Conservation (phyloP, 92 coral and sea anemone species). For the Virgularia gustaviana region DNA sequence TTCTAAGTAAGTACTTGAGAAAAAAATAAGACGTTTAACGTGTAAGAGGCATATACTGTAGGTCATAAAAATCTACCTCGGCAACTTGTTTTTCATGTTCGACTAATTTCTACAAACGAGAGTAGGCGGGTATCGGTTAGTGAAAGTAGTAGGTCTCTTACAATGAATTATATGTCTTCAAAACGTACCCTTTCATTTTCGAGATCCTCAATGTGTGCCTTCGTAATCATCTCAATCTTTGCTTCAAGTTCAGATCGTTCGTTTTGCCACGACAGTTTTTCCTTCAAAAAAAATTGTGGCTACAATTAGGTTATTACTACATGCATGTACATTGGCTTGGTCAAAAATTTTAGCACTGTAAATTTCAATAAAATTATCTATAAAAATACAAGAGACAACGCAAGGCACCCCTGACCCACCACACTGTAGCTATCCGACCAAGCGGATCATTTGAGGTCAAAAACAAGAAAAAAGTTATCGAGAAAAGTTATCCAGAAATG, state of each 20-base stretch:
- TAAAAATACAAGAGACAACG: no score
- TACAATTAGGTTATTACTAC: not conserved
- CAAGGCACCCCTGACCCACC: no score
- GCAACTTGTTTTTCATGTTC: constrained; percentile 70
- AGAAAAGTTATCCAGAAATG: no score
- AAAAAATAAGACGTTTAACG: no score
- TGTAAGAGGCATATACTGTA: not conserved
- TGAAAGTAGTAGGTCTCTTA: no score
- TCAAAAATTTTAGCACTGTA: not conserved
- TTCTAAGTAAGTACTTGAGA: no score
- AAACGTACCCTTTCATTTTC: constrained; percentile 71
- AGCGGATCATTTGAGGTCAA: no score
- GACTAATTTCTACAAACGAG: constrained; percentile 62
- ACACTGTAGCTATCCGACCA: no score
- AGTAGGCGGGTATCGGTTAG: not conserved
- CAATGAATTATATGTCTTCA: not conserved
- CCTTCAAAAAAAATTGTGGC: constrained; percentile 1
- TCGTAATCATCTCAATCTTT: constrained; percentile 53
- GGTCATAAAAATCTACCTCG: constrained; percentile 52
- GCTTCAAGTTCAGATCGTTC: constrained; percentile 53
- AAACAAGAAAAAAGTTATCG: no score
- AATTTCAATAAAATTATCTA: not conserved
- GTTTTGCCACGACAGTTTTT: constrained; percentile 24
- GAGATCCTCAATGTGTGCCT: constrained; percentile 59
- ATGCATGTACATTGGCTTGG: not conserved